Evolutionary conservation across 1,140 invertebrate species (phyloP).

Genomic region (Aphidius ervi): DNA sequence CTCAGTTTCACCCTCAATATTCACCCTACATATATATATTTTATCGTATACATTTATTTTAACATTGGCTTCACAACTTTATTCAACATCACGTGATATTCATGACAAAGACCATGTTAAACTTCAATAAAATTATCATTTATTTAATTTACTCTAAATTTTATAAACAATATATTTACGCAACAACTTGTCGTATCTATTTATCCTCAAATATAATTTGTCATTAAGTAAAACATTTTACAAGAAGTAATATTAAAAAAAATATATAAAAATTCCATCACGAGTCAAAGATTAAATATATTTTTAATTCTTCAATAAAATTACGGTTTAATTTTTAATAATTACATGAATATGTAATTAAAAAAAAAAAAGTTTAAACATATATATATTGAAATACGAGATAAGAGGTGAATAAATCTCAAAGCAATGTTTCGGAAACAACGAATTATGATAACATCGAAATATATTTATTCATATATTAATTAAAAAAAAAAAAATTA

Average conservation of each 20-base stretch:
- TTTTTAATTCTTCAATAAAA: too few species aligned
- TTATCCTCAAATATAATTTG: too few species aligned
- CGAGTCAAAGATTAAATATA: too few species aligned
- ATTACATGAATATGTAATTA: neutral
- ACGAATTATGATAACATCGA: conserved; percentile 52
- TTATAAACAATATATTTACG: too few species aligned
- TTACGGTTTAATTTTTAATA: too few species aligned
- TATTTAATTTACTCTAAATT: too few species aligned
- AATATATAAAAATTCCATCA: too few species aligned
- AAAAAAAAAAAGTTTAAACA: conserved; percentile 22
- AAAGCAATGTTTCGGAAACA: conserved; percentile 55
- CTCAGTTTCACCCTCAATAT: neutral
- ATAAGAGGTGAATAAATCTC: conserved; percentile 28
- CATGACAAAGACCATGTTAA: conserved; percentile 26
- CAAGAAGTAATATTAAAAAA: too few species aligned
- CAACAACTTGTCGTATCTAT: too few species aligned
- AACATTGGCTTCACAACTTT: neutral
- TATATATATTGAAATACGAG: conserved; percentile 39
- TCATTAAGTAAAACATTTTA: too few species aligned
- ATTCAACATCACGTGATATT: neutral
- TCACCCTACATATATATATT: neutral
- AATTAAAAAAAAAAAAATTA: too few species aligned
- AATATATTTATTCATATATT: conserved; percentile 18
- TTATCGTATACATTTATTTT: neutral
- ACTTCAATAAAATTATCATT: conserved; percentile 14